Conservation (phyloP, 2,797 vertebrate genomes). For the Myripristis jacobus region DNA sequence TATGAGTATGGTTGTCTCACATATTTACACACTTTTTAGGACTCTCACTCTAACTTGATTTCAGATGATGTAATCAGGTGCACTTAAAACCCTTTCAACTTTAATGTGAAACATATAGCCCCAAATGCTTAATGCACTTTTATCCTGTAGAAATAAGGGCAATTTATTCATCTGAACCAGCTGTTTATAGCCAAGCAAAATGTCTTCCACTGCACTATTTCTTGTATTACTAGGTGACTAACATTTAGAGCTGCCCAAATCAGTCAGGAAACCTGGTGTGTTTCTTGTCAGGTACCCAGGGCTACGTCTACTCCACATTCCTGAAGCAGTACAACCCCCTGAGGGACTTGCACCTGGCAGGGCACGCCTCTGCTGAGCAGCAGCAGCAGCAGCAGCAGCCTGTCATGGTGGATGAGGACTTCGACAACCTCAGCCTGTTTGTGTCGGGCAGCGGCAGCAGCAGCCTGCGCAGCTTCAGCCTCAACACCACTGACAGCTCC, state of each 20-base stretch:
- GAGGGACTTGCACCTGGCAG: slow-evolving; percentile 73
- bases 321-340: slow-evolving; percentile 93
- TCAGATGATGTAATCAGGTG: slow-evolving; percentile 29
- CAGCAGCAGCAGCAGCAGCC: slow-evolving; percentile 63
- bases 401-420: slow-evolving; percentile 87
- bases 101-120: slow-evolving; percentile 6
- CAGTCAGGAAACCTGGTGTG: slow-evolving; percentile 14
- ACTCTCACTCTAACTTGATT: slow-evolving; percentile 12
- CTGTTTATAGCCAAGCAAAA: not conserved
- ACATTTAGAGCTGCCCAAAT: slow-evolving; percentile 9
- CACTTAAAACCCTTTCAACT: not conserved
- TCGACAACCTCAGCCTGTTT: slow-evolving; percentile 95
- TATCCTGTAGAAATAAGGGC: not conserved
- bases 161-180: not conserved
- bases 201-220: not conserved
- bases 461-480: slow-evolving; percentile 79
- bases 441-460: slow-evolving; percentile 85
- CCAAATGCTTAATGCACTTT: not conserved
- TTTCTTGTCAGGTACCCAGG: slow-evolving; percentile 76
- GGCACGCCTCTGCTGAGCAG: slow-evolving; percentile 62
- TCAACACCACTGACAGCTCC: slow-evolving; percentile 79
- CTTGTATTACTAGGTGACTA: not conserved
- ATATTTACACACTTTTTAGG: slow-evolving; percentile 49
- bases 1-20: slow-evolving; percentile 54
- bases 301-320: slow-evolving; percentile 97